phyloP scores from a whole-genome alignment of 2,797 vertebrate genomes.

The Tokudaia muenninki region DNA sequence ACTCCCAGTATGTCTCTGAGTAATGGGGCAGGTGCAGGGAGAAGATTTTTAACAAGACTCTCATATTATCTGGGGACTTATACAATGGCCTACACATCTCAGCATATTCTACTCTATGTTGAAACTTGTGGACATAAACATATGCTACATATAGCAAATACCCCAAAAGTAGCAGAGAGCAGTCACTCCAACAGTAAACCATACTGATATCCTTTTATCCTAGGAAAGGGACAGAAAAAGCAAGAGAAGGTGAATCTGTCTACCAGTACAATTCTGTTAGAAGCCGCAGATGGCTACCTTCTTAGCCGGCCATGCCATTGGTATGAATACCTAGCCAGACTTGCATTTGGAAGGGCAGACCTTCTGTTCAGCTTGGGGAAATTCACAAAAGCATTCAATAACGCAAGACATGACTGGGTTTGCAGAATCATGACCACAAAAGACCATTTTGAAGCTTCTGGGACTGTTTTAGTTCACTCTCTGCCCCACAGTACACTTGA shows the following conservation, averaged over 20 bases:
- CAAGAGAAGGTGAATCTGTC: rapidly evolving
- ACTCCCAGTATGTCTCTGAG: not conserved
- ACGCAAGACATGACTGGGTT: conserved; percentile 2
- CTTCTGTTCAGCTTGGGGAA: conserved; percentile 28
- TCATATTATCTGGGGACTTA: not conserved
- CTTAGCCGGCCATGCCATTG: not conserved
- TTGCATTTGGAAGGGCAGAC: not conserved
- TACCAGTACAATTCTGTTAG: not conserved
- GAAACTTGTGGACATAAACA: not conserved
- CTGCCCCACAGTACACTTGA: not conserved
- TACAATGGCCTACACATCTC: not conserved
- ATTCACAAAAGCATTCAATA: conserved; percentile 47
- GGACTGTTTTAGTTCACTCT: conserved; percentile 42
- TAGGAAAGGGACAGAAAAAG: not conserved
- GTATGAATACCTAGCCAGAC: not conserved
- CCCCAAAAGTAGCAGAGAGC: not conserved
- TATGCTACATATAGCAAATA: not conserved
- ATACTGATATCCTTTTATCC: conserved; percentile 21
- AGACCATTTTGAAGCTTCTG: conserved; percentile 15
- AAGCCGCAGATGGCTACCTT: not conserved
- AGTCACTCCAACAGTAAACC: not conserved
- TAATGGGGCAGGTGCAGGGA: not conserved
- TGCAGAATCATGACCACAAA: conserved; percentile 53
- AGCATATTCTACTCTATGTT: not conserved
- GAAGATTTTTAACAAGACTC: not conserved